Evolutionary conservation across 2,888 invertebrate species (phyloP), one percentile per base, ranked within the genome.

Genomic region (Ypsolopha scabrella): DNA sequence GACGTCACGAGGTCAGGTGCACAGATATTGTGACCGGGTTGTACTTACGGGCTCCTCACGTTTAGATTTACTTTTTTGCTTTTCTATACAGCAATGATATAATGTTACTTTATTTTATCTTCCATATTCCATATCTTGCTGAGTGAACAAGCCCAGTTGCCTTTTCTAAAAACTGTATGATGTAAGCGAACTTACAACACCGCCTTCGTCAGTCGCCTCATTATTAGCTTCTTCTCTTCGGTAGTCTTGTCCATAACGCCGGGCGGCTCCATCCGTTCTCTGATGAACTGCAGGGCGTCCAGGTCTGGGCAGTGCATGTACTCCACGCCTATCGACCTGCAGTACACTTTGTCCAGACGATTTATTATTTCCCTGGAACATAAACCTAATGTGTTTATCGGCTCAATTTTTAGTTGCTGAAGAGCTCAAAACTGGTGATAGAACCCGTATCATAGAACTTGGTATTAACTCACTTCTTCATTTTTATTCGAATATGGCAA

Each of bases 291-390:
- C 48, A 91, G 87, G 59, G 90, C 88, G 60, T 93, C 92, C 60
- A 90, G 65, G 62, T 91, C 90, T 68, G 90, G 91, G 59, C 93
- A 82, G 65, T 93, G 93, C 93, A 93, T 93, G 75, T 90, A 94
- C 71, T 94, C 94, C 6, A 90, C 87, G 48, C 94, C 94, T 56
- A 94, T 92, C 39, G 90, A 87, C 6, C 87, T 73, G 68, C 94
- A 94, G 73, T 94, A 94, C 24, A 88, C 88, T 34, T 78, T 66
- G 87, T 93, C 91, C 35, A 93, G 73, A 0, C 92, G 85, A 1
- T 63, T 60, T 46, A 94, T 82, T 59, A 94, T 94, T 64, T 94
- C 93, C 54, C 90, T 85, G 53, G 2, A 43, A 39, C 43, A 41
- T 43, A 24, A n/a, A n/a, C n/a, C n/a, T n/a, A n/a, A n/a, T n/a